Percentiles rank a stretch among this genome's conserved stretches.
Conservation (phyloP, 1,140 invertebrate species). For the Bombyx mandarina region DNA sequence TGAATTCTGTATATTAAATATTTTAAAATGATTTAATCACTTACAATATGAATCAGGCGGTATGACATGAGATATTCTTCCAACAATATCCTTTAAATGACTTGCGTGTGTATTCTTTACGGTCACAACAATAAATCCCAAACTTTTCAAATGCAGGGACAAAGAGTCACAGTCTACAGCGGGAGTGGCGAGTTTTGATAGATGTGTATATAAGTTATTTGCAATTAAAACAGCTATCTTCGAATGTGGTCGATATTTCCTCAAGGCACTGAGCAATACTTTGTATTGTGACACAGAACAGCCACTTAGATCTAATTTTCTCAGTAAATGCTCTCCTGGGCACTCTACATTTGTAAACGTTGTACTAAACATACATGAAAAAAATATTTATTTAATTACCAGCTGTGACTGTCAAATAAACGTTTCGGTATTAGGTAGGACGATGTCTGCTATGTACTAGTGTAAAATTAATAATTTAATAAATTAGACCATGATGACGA, state of each 20-base stretch:
- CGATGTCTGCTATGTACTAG: too few relatives aligned
- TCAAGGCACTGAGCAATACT: constrained; percentile 23
- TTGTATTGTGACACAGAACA: constrained; percentile 30
- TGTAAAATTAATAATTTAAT: too few relatives aligned
- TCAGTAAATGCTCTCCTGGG: constrained; percentile 42
- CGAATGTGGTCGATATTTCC: constrained; percentile 36
- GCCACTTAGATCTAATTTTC: constrained; percentile 36
- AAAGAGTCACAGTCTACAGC: constrained; percentile 56
- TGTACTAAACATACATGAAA: constrained; percentile 25
- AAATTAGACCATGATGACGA: too few relatives aligned
- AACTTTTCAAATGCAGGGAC: constrained; percentile 34
- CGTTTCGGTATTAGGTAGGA: neutral
- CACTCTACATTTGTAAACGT: constrained; percentile 23
- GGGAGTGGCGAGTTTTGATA: constrained; percentile 55
- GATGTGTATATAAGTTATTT: constrained; percentile 51
- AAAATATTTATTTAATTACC: neutral
- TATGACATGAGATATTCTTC: constrained; percentile 30
- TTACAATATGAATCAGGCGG: constrained; percentile 62
- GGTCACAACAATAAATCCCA: constrained; percentile 51
- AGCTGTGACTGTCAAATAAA: neutral
- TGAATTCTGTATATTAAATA: too few relatives aligned
- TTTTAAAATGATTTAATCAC: neutral
- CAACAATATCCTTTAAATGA: constrained; percentile 38
- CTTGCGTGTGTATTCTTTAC: constrained; percentile 43
- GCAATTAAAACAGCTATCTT: constrained; percentile 58